Conservation (phyloP, 2,888 invertebrate species). For the Troides aeacus region DNA sequence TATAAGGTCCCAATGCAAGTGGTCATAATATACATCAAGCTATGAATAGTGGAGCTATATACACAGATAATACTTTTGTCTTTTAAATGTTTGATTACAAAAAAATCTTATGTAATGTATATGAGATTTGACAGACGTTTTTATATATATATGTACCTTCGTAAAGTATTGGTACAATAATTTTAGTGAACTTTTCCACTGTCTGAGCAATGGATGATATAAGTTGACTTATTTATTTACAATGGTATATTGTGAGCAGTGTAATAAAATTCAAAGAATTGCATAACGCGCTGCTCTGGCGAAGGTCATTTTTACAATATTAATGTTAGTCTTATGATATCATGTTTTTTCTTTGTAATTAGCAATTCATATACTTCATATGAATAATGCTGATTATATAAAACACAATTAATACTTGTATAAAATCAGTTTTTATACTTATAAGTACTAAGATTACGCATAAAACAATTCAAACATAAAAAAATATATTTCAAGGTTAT, state of each 20-base stretch:
- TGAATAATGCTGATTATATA: background rate
- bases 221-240: conserved; percentile 13
- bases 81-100: too few relatives aligned
- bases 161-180: background rate
- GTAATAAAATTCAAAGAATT: conserved; percentile 27
- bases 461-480: too few relatives aligned
- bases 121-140: too few relatives aligned
- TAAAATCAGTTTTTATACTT: background rate
- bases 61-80: too few relatives aligned
- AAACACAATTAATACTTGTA: background rate
- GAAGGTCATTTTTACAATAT: conserved; percentile 48
- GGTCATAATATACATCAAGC: too few relatives aligned
- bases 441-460: too few relatives aligned
- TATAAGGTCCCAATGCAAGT: too few relatives aligned
- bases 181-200: background rate
- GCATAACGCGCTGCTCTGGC: conserved; percentile 11
- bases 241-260: conserved; percentile 11
- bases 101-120: too few relatives aligned
- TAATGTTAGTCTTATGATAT: conserved; percentile 53
- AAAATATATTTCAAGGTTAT: too few relatives aligned
- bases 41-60: too few relatives aligned
- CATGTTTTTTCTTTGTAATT: conserved; percentile 37
- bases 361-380: background rate
- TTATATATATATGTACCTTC: background rate
- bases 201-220: conserved; percentile 4